Evolutionary conservation across 2,113 vertebrate species (phyloP).

Genomic region (Holacanthus passer): DNA sequence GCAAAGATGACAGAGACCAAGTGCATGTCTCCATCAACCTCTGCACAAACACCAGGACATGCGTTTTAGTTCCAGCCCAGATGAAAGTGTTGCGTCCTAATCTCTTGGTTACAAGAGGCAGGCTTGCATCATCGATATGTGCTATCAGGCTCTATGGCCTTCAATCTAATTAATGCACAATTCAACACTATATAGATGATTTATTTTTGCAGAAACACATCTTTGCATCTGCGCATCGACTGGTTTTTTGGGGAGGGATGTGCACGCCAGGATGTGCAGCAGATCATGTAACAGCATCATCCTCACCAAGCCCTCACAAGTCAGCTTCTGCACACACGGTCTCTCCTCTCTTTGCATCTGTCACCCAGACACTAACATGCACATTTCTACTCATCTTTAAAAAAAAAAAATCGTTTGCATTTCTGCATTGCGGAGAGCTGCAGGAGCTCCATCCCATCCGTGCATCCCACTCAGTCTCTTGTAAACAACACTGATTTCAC

Average conservation of each 20-base stretch:
- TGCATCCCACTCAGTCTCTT: slow-evolving; percentile 55
- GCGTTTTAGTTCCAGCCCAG: slow-evolving; percentile 45
- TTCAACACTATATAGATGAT: no score
- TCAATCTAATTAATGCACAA: slow-evolving; percentile 29
- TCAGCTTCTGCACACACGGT: slow-evolving; percentile 12
- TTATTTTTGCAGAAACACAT: not conserved
- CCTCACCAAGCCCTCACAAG: slow-evolving; percentile 29
- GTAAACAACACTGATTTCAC: slow-evolving; percentile 65
- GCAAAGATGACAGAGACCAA: slow-evolving; percentile 18
- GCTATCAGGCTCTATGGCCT: slow-evolving; percentile 40
- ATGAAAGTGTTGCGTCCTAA: slow-evolving; percentile 61
- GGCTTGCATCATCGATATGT: slow-evolving; percentile 59
- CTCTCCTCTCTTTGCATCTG: slow-evolving; percentile 19
- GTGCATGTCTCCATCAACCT: not conserved
- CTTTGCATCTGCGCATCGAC: slow-evolving; percentile 27
- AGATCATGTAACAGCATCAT: slow-evolving; percentile 51
- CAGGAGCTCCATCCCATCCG: slow-evolving; percentile 41
- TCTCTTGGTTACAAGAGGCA: slow-evolving; percentile 44
- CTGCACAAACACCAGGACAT: slow-evolving; percentile 1
- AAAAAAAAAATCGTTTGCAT: slow-evolving; percentile 14
- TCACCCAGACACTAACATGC: not conserved
- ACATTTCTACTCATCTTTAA: no score
- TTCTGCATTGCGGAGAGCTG: slow-evolving; percentile 81
- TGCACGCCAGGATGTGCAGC: slow-evolving; percentile 47
- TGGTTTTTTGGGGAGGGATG: slow-evolving; percentile 37